Conservation (phyloP, 2,888 invertebrate species). For the Papilio gigon region DNA sequence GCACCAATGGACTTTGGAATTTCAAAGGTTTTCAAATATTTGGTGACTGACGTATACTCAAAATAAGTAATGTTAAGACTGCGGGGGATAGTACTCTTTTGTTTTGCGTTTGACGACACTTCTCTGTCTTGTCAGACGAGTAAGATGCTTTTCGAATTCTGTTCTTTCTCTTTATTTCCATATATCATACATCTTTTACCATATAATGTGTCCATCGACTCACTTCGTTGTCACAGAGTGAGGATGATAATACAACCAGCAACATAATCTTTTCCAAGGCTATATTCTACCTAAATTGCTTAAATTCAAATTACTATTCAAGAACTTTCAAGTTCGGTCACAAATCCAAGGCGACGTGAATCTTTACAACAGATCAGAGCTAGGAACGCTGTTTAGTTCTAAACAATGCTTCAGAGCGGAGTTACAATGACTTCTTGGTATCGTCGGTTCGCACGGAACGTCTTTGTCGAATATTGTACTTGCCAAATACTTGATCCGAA, state of each 20-base stretch:
- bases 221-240: no score
- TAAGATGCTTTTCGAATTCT: no score
- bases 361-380: constrained; percentile 6
- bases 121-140: no score
- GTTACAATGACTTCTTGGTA: constrained; percentile 1
- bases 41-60: no score
- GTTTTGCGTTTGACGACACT: no score
- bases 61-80: no score
- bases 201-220: no score
- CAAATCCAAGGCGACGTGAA: constrained; percentile 4
- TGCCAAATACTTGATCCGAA: constrained; percentile 1
- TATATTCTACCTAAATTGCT: neutral
- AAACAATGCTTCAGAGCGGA: constrained; percentile 11
- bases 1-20: no score
- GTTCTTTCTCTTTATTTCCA: no score
- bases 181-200: no score
- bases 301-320: constrained; percentile 9
- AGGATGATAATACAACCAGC: neutral
- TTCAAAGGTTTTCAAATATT: no score
- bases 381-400: constrained; percentile 4
- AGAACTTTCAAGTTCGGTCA: constrained; percentile 1
- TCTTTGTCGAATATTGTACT: neutral
- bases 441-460: neutral
- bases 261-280: neutral
- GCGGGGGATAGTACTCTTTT: no score